Percentiles rank a stretch among this genome's conserved stretches.
phyloP scores from a whole-genome alignment of 1,140 invertebrate genomes.

The Micrasema minimum region DNA sequence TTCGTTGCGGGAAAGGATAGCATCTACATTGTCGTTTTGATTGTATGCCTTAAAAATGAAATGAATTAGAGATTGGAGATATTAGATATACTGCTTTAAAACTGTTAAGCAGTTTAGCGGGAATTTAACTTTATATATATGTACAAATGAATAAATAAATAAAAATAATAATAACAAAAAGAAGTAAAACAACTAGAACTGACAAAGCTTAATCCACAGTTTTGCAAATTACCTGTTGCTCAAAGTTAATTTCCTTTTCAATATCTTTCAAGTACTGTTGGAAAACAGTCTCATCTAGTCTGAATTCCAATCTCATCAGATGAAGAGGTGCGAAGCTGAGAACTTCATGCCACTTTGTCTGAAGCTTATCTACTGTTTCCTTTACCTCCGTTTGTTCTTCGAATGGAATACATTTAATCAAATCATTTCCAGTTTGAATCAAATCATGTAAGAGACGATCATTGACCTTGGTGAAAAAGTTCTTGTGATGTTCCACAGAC shows the following conservation, averaged over 20 bases:
- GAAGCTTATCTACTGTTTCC: slow-evolving; percentile 76
- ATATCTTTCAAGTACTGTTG: slow-evolving; percentile 87
- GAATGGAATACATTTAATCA: slow-evolving; percentile 75
- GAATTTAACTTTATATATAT: too few relatives aligned
- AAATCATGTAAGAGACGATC: slow-evolving; percentile 86
- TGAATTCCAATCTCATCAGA: slow-evolving; percentile 89
- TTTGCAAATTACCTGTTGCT: slow-evolving; percentile 74
- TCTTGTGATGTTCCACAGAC: slow-evolving; percentile 82
- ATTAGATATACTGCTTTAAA: too few relatives aligned
- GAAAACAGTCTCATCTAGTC: slow-evolving; percentile 86
- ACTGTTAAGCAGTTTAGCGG: too few relatives aligned
- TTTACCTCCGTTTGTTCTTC: slow-evolving; percentile 76
- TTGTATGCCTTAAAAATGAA: slow-evolving; percentile 71
- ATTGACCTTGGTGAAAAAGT: slow-evolving; percentile 87
- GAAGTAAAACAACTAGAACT: too few relatives aligned
- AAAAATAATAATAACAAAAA: too few relatives aligned
- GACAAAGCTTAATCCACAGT: too few relatives aligned
- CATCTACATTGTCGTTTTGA: slow-evolving; percentile 84
- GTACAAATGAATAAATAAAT: too few relatives aligned
- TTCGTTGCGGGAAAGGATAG: slow-evolving; percentile 80
- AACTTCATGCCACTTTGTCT: slow-evolving; percentile 83
- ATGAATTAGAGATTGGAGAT: too few relatives aligned
- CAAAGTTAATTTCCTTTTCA: slow-evolving; percentile 86
- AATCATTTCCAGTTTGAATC: slow-evolving; percentile 80
- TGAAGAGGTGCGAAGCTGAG: slow-evolving; percentile 83